A percentile compares a stretch with the other conserved stretches of the same genome.
Conservation (phyloP, 2,888 invertebrate species). For the Leucophenga montana region DNA sequence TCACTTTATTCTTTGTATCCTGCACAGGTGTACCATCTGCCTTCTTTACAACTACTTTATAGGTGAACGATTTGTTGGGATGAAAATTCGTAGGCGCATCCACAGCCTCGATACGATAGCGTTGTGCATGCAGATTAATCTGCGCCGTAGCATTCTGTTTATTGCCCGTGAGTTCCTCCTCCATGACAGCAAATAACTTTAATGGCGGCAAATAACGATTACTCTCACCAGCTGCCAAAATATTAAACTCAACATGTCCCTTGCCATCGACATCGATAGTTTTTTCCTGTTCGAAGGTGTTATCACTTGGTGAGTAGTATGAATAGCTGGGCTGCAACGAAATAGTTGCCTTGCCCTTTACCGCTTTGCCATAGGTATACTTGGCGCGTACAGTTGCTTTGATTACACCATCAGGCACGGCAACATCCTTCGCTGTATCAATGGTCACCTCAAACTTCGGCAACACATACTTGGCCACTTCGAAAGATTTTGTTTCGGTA, state of each 20-base stretch:
- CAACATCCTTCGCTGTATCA: conserved; percentile 85
- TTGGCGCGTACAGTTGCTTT: conserved; percentile 86
- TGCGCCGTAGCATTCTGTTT: conserved; percentile 85
- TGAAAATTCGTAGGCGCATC: conserved; percentile 89
- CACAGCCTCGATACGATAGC: conserved; percentile 82
- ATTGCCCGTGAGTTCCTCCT: conserved; percentile 87
- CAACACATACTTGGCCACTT: conserved; percentile 90
- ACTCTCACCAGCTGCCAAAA: conserved; percentile 78
- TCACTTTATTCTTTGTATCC: conserved; percentile 76
- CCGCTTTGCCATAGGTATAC: conserved; percentile 91
- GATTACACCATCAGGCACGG: conserved; percentile 86
- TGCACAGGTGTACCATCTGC: conserved; percentile 81
- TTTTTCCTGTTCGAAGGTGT: conserved; percentile 75
- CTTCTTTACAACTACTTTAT: conserved; percentile 81
- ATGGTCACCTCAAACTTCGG: conserved; percentile 94
- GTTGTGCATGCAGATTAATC: conserved; percentile 83
- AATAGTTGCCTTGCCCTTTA: conserved; percentile 88
- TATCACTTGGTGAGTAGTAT: conserved; percentile 36
- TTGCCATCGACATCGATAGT: conserved; percentile 80
- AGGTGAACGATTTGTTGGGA: conserved; percentile 87
- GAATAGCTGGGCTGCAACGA: conserved; percentile 70
- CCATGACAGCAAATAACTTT: conserved; percentile 86
- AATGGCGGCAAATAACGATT: conserved; percentile 74
- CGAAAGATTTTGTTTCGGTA: conserved; percentile 61
- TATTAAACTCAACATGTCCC: conserved; percentile 82